A percentile compares a stretch with the other conserved stretches of the same genome.
phyloP scores from a whole-genome alignment of 2,113 vertebrate genomes.

The Aldabrachelys gigantea region DNA sequence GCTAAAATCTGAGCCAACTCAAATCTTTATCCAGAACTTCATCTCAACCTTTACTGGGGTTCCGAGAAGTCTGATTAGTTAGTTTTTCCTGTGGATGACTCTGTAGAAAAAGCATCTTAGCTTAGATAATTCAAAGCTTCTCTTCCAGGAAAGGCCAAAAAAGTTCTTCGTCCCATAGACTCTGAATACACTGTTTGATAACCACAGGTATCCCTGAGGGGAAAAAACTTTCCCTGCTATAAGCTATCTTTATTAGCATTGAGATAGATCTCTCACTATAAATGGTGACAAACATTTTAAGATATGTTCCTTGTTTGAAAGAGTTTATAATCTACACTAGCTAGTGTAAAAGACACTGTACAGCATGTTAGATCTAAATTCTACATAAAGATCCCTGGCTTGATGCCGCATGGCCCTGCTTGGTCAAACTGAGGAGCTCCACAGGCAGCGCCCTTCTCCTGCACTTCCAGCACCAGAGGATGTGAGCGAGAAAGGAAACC shows the following conservation, averaged over 20 bases:
- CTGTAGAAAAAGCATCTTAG: not conserved
- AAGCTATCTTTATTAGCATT: not conserved
- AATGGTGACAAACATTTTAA: not conserved
- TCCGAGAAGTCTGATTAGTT: not conserved
- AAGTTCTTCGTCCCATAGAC: accelerated
- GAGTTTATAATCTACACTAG: not conserved
- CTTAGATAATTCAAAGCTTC: not conserved
- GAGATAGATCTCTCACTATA: not conserved
- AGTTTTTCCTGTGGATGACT: not conserved
- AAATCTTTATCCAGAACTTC: accelerated
- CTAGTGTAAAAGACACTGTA: not conserved
- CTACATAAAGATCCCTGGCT: not conserved
- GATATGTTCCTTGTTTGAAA: not conserved
- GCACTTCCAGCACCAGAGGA: no score
- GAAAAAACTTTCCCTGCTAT: not conserved
- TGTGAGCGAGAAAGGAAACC: no score
- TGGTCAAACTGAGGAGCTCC: not conserved
- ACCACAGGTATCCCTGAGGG: no score
- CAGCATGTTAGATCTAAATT: not conserved
- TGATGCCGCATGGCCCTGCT: not conserved
- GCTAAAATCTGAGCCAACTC: not conserved
- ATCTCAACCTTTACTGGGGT: accelerated
- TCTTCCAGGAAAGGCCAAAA: not conserved
- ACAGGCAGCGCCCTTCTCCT: not conserved
- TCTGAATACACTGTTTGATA: not conserved